These are phyloP conservation scores for Andrena hattorfiana DNA, from an alignment of 2,888 invertebrate species.

Conservation along the genomic window DNA sequence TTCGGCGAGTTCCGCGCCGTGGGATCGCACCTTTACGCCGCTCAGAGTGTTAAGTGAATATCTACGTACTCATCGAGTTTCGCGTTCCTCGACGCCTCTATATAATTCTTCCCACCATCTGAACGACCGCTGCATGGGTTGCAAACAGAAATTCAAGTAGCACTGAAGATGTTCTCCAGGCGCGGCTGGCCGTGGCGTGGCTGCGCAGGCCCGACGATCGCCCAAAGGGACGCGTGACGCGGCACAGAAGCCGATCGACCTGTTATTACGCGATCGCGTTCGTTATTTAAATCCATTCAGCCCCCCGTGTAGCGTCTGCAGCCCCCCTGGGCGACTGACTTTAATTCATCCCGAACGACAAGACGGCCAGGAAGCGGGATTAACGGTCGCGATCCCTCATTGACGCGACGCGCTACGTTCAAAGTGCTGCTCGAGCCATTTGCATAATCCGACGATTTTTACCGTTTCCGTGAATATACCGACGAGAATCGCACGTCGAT, in stretches of 20 bases:
- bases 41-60: background rate
- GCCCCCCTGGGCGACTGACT: conserved; percentile 46
- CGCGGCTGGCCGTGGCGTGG: conserved; percentile 18
- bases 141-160: conserved; percentile 46
- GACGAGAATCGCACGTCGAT: conserved; percentile 19
- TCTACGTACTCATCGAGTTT: background rate
- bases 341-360: conserved; percentile 65
- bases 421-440: conserved; percentile 6
- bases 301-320: conserved; percentile 16
- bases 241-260: conserved; percentile 71
- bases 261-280: conserved; percentile 74
- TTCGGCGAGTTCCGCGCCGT: no score
- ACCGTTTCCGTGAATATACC: conserved; percentile 29
- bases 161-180: conserved; percentile 47
- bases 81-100: background rate
- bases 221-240: conserved; percentile 49
- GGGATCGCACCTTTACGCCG: background rate
- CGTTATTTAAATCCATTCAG: conserved; percentile 67
- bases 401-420: conserved; percentile 24
- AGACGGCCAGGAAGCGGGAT: conserved; percentile 43
- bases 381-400: conserved; percentile 54
- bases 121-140: conserved; percentile 6
- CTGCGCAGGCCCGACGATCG: conserved; percentile 29
- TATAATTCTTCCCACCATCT: background rate
- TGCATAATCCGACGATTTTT: conserved; percentile 57